These are phyloP conservation scores for Procambarus virginalis DNA, from an alignment of 1,140 invertebrate species.

Conservation along the genomic window DNA sequence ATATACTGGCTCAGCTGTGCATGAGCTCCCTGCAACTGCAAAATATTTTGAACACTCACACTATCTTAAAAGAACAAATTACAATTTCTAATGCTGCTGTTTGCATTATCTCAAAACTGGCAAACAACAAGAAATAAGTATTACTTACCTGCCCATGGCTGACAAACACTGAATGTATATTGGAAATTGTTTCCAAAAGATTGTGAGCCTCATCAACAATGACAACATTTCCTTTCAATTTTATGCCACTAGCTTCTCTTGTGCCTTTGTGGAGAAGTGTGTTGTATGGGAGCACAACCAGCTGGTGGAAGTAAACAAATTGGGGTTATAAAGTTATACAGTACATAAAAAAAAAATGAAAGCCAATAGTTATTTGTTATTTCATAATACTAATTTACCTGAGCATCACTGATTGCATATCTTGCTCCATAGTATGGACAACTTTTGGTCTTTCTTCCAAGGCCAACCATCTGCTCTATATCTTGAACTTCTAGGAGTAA, in stretches of 20 bases:
- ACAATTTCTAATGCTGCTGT: neutral
- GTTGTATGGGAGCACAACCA: slow-evolving; percentile 90
- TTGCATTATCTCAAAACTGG: neutral
- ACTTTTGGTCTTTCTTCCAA: slow-evolving; percentile 82
- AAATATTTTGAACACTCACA: slow-evolving; percentile 1
- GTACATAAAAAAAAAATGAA: too few relatives aligned
- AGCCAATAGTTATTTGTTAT: too few relatives aligned
- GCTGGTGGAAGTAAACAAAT: slow-evolving; percentile 70
- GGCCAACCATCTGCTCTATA: slow-evolving; percentile 88
- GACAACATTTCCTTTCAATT: slow-evolving; percentile 88
- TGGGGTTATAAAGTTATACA: too few relatives aligned
- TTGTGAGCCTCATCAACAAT: slow-evolving; percentile 99
- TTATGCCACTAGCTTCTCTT: slow-evolving; percentile 87
- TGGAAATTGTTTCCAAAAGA: slow-evolving; percentile 90
- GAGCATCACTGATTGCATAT: slow-evolving; percentile 85
- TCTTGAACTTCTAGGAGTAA: slow-evolving; percentile 85
- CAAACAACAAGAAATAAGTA: neutral
- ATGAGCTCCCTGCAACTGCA: slow-evolving; percentile 78
- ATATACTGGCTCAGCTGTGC: slow-evolving; percentile 87
- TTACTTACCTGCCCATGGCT: slow-evolving; percentile 78
- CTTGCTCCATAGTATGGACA: slow-evolving; percentile 95
- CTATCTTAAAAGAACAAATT: neutral
- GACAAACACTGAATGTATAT: slow-evolving; percentile 87
- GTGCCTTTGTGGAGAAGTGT: slow-evolving; percentile 91
- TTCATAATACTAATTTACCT: slow-evolving; percentile 76